Percentiles rank a stretch among this genome's conserved stretches.
Conservation (phyloP, 23 tunicate genomes). For the Pegea sp. region DNA sequence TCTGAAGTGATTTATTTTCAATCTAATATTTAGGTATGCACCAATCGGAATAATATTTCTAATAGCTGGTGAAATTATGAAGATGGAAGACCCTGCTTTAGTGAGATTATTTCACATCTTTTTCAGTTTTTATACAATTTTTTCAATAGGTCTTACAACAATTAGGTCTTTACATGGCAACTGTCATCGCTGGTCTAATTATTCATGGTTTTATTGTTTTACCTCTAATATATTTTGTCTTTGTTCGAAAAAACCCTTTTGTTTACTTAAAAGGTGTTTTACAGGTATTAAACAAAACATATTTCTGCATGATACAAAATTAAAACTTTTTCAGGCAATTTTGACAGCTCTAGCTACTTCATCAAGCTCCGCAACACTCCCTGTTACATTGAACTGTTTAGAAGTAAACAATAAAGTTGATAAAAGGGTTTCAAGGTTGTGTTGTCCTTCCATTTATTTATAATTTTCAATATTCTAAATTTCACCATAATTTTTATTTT, state of each 20-base stretch:
- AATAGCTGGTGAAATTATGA: slow-evolving; percentile 87
- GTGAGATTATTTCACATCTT: background rate
- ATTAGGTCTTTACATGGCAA: slow-evolving; percentile 75
- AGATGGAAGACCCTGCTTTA: slow-evolving; percentile 51
- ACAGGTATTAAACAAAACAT: slow-evolving; percentile 11
- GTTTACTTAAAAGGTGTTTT: slow-evolving; percentile 36
- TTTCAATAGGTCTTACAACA: slow-evolving; percentile 39
- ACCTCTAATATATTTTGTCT: slow-evolving; percentile 59
- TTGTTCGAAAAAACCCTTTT: slow-evolving; percentile 69
- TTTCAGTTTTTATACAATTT: background rate
- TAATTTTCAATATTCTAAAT: no score
- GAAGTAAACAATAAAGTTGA: slow-evolving; percentile 80
- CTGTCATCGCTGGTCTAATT: slow-evolving; percentile 61
- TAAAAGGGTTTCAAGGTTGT: slow-evolving; percentile 43
- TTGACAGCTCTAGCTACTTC: slow-evolving; percentile 92
- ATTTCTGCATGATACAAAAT: background rate
- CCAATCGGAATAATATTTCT: slow-evolving; percentile 75
- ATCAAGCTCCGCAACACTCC: slow-evolving; percentile 95
- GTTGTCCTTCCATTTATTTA: no score
- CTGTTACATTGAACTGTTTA: slow-evolving; percentile 58
- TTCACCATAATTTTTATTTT: background rate
- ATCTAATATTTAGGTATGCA: slow-evolving; percentile 41
- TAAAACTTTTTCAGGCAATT: slow-evolving; percentile 25
- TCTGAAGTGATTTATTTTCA: no score
- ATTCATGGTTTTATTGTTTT: slow-evolving; percentile 74